Evolutionary conservation across 2,113 vertebrate species (phyloP).

Genomic region (Rhinopithecus roxellana): DNA sequence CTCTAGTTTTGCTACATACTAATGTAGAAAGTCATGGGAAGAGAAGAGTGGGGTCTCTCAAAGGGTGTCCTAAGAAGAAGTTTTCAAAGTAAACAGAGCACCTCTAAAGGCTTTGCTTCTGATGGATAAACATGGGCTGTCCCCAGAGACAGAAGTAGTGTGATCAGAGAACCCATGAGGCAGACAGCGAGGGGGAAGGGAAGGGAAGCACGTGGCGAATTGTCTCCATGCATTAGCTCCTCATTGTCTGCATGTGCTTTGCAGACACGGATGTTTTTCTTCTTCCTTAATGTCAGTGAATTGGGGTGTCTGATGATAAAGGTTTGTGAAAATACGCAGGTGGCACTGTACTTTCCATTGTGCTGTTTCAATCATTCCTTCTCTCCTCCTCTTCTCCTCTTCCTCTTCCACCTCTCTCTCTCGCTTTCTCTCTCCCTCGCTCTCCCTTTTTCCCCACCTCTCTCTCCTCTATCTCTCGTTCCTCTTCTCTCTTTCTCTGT

Average conservation of each 20-base stretch:
- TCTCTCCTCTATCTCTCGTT: not conserved
- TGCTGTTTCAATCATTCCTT: not conserved
- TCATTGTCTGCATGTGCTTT: not conserved
- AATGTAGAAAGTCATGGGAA: not conserved
- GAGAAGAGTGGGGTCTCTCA: too few relatives aligned
- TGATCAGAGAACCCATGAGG: not conserved
- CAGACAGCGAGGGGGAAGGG: too few relatives aligned
- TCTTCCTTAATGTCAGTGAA: not conserved
- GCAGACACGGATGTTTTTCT: not conserved
- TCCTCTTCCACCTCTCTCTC: too few relatives aligned
- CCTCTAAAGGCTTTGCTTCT: not conserved
- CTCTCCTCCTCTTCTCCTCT: rapidly evolving
- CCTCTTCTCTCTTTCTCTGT: rapidly evolving
- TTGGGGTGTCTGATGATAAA: not conserved
- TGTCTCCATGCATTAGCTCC: not conserved
- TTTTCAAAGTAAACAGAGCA: not conserved
- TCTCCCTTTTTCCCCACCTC: not conserved
- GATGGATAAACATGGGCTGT: not conserved
- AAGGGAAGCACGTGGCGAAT: not conserved
- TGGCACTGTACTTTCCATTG: not conserved
- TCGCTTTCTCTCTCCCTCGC: rapidly evolving
- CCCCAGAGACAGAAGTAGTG: not conserved
- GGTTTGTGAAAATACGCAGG: not conserved
- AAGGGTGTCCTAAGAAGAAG: too few relatives aligned
- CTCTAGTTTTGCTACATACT: not conserved